phyloP scores from a whole-genome alignment of 2,888 invertebrate genomes.

The Epistrophe eligans region DNA sequence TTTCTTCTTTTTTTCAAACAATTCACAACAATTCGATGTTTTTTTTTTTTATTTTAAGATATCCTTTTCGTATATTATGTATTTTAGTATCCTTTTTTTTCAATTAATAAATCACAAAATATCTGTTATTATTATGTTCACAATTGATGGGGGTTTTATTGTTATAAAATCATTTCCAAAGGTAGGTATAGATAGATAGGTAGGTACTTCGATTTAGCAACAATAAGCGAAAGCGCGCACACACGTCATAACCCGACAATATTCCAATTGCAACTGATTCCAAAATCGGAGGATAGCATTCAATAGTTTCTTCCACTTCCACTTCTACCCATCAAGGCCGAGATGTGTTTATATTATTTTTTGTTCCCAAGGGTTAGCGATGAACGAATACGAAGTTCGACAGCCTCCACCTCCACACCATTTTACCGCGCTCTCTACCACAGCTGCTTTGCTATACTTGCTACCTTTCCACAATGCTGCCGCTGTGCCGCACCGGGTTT shows the following conservation, averaged over 20 bases:
- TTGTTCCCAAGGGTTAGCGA: slow-evolving; percentile 57
- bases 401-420: slow-evolving; percentile 67
- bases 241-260: slow-evolving; percentile 82
- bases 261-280: slow-evolving; percentile 84
- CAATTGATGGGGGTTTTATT: background rate
- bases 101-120: slow-evolving; percentile 24
- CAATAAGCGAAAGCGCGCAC: slow-evolving; percentile 71
- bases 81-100: slow-evolving; percentile 20
- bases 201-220: slow-evolving; percentile 31
- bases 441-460: slow-evolving; percentile 69
- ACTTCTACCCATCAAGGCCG: slow-evolving; percentile 36
- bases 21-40: slow-evolving; percentile 15
- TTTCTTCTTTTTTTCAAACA: slow-evolving; percentile 17
- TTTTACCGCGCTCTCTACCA: slow-evolving; percentile 36
- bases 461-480: slow-evolving; percentile 69
- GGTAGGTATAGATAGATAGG: slow-evolving; percentile 11
- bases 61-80: background rate
- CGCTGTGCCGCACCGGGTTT: slow-evolving; percentile 44
- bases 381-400: slow-evolving; percentile 12
- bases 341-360: slow-evolving; percentile 24
- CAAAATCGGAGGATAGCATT: slow-evolving; percentile 78
- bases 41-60: background rate
- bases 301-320: slow-evolving; percentile 66
- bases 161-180: slow-evolving; percentile 45
- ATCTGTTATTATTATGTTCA: slow-evolving; percentile 27